Percentiles rank a stretch among this genome's conserved stretches.
phyloP scores from a whole-genome alignment of 2,113 vertebrate genomes.

The Paramormyrops kingsleyae region DNA sequence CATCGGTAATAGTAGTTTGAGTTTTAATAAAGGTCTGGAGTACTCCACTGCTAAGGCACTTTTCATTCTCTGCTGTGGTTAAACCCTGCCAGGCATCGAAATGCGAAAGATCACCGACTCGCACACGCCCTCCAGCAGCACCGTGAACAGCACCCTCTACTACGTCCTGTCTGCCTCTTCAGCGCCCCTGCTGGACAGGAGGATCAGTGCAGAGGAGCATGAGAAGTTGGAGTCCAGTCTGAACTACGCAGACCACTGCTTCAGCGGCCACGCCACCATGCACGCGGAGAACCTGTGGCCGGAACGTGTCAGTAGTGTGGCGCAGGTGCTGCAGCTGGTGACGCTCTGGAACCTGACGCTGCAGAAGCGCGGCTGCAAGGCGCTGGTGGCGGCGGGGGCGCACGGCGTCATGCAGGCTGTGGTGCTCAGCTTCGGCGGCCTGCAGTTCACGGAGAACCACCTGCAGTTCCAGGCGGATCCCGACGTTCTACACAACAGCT shows the following conservation, averaged over 20 bases:
- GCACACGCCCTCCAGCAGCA: constrained; percentile 81
- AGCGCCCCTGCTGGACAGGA: constrained; percentile 73
- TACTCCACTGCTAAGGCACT: background rate
- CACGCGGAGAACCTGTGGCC: constrained; percentile 95
- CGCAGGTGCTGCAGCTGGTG: constrained; percentile 83
- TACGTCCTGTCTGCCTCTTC: constrained; percentile 76
- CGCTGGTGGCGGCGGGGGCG: constrained; percentile 75
- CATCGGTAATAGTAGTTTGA: background rate
- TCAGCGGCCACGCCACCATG: constrained; percentile 95
- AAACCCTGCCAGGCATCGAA: constrained; percentile 70
- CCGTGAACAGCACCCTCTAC: constrained; percentile 90
- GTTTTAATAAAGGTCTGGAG: background rate
- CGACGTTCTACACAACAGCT: constrained; percentile 91
- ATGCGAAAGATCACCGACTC: constrained; percentile 87
- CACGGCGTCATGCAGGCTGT: constrained; percentile 90
- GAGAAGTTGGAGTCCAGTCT: constrained; percentile 76
- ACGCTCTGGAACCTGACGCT: constrained; percentile 88
- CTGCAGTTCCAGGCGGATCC: constrained; percentile 96
- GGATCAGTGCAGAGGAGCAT: constrained; percentile 62
- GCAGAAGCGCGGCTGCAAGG: constrained; percentile 89
- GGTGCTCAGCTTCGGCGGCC: constrained; percentile 91
- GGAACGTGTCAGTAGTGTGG: constrained; percentile 56
- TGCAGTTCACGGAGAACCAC: constrained; percentile 97
- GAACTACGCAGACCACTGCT: constrained; percentile 94
- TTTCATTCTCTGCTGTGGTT: background rate